Conservation (phyloP, 2,888 invertebrate species). For the Trichopria drosophilae region DNA sequence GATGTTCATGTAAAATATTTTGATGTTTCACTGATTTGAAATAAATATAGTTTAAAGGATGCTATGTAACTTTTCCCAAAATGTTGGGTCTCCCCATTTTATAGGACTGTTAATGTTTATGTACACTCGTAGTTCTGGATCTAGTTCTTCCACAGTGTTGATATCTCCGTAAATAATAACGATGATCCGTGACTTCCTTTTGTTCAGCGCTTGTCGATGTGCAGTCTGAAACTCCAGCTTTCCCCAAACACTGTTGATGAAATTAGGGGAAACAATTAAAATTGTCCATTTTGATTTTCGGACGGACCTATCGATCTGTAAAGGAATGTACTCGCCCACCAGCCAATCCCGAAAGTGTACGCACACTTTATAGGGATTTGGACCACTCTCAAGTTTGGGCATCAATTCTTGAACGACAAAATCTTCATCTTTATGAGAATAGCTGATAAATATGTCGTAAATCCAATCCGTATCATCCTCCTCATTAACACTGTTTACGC, state of each 20-base stretch:
- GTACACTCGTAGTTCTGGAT: slow-evolving; percentile 72
- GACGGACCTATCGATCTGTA: slow-evolving; percentile 71
- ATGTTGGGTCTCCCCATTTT: slow-evolving; percentile 80
- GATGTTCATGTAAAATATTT: too few relatives aligned
- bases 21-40: too few relatives aligned
- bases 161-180: slow-evolving; percentile 74
- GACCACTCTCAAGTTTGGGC: slow-evolving; percentile 68
- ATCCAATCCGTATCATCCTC: slow-evolving; percentile 69
- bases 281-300: slow-evolving; percentile 72
- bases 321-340: slow-evolving; percentile 73
- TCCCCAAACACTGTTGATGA: slow-evolving; percentile 76
- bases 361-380: slow-evolving; percentile 69
- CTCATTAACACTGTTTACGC: slow-evolving; percentile 68
- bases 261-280: slow-evolving; percentile 71
- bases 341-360: slow-evolving; percentile 76
- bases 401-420: slow-evolving; percentile 70
- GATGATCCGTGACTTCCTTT: slow-evolving; percentile 71
- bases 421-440: slow-evolving; percentile 75
- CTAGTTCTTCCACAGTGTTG: slow-evolving; percentile 65
- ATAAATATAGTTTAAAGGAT: too few relatives aligned
- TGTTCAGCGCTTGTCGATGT: slow-evolving; percentile 70
- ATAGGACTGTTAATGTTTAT: slow-evolving; percentile 78
- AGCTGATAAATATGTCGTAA: slow-evolving; percentile 82
- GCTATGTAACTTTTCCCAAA: slow-evolving; percentile 77
- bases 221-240: slow-evolving; percentile 76